phyloP scores from a whole-genome alignment of 1,140 invertebrate genomes.

The Drosophila tristis region DNA sequence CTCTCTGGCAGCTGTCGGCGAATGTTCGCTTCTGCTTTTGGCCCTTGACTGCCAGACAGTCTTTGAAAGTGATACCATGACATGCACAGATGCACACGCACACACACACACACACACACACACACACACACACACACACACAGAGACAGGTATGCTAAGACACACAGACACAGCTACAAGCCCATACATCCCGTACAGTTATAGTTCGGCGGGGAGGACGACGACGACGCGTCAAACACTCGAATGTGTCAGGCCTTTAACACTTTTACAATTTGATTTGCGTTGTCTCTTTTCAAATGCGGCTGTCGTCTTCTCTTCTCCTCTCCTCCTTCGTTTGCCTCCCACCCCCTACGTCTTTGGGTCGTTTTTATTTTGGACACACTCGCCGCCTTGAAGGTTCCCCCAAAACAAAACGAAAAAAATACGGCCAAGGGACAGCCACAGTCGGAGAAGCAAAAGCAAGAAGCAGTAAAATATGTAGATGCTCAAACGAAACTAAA shows the following conservation, averaged over 20 bases:
- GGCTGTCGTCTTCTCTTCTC: constrained; percentile 36
- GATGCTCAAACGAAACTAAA: constrained; percentile 34
- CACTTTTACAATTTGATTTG: constrained; percentile 64
- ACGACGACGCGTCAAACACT: constrained; percentile 45
- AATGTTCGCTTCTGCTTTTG: constrained; percentile 38
- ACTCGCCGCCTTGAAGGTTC: constrained; percentile 37
- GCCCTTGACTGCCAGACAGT: constrained; percentile 50
- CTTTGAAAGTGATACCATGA: constrained; percentile 57
- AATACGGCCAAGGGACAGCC: constrained; percentile 11
- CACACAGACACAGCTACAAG: constrained; percentile 3
- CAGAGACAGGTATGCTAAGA: not conserved
- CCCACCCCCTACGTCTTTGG: too few species aligned
- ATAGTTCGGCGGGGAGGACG: not conserved
- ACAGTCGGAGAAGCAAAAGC: constrained; percentile 5
- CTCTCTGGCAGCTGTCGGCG: constrained; percentile 46
- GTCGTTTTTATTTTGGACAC: constrained; percentile 37
- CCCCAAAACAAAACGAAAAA: constrained; percentile 4
- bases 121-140: too few species aligned
- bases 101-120: constrained; percentile 8
- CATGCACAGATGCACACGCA: constrained; percentile 13
- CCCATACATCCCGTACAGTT: not conserved
- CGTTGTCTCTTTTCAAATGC: constrained; percentile 43
- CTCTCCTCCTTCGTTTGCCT: not conserved
- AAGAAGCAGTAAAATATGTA: constrained; percentile 20
- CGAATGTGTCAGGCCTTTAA: constrained; percentile 61